Evolutionary conservation across 2,113 vertebrate genomes (phyloP), one percentile per base, ranked within the genome.

Genomic region (Pungitius pungitius): DNA sequence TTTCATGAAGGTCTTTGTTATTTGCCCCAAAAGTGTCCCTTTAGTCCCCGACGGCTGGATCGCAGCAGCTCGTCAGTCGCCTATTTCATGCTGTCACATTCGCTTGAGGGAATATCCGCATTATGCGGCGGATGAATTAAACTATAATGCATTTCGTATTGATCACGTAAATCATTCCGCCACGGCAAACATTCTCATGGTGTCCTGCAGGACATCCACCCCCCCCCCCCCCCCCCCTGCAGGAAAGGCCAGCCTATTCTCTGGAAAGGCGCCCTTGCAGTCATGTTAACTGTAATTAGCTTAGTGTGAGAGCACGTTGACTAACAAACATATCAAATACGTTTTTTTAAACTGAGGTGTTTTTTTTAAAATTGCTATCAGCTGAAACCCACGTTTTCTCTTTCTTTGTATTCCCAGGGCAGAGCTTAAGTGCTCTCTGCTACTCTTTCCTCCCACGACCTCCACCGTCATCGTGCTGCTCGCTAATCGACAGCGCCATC

Each of bases 401-500:
- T 54, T n/a, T 6, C 20, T 59, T 37, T 22, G 33, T 3, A 3
- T 14, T 22, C 10, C 20, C 20, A 35, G 12, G 18, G 17, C 35
- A 12, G 35, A 61, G 33, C 30, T 54, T 22, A 59, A 54, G 45
- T 24, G 42, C 22, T 4, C 22, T 40, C 49, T 0, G 15, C 39
- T 14, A n/a, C 3, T 17, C 59, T 17, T 55, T 9, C 14, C 54
- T 30, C 49, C 62, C 33, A 11, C 63, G 37, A 8, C 33, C 37
- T 37, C 42, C 42, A 26, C 26, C 6, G 39, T 75, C 75, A 59
- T 76, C 43, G 65, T 69, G 79, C 79, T 64, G 77, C 40, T 73
- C 74, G 17, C 75, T 70, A 49, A 66, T 86, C 62, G 22, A 55
- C 4, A 24, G 37, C 20, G 54, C 30, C 69, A 71, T 26, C 71